phyloP scores from a whole-genome alignment of 2,113 vertebrate genomes.

The Sphyrna mokarran region DNA sequence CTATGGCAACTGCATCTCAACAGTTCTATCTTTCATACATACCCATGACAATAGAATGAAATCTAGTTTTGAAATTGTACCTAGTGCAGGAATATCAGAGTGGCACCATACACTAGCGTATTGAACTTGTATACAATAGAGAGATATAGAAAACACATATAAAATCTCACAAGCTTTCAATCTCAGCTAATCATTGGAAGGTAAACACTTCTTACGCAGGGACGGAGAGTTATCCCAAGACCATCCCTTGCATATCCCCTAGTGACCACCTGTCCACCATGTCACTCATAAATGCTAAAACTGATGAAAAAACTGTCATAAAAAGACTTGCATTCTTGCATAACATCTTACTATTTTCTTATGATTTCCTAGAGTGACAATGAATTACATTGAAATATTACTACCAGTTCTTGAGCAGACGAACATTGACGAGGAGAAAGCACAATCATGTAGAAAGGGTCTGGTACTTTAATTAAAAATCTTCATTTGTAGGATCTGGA shows the following conservation, averaged over 20 bases:
- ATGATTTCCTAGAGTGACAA: neutral
- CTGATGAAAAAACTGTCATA: neutral
- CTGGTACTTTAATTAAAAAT: neutral
- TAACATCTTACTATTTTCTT: neutral
- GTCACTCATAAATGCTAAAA: neutral
- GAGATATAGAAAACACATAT: neutral
- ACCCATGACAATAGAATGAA: neutral
- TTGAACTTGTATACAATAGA: neutral
- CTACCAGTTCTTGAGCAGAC: neutral
- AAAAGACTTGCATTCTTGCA: neutral
- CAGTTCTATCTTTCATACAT: neutral
- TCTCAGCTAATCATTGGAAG: neutral
- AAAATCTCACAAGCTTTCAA: neutral
- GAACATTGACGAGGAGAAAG: neutral
- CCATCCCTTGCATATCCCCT: neutral
- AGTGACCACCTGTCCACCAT: neutral
- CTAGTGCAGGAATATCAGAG: neutral
- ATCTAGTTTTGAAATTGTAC: neutral
- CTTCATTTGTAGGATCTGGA: neutral
- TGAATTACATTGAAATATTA: neutral
- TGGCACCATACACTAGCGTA: neutral
- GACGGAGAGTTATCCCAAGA: no score
- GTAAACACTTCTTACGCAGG: neutral
- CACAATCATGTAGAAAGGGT: neutral
- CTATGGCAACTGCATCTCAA: neutral